phyloP scores from a whole-genome alignment of 1,140 invertebrate species.

The Achroia grisella region DNA sequence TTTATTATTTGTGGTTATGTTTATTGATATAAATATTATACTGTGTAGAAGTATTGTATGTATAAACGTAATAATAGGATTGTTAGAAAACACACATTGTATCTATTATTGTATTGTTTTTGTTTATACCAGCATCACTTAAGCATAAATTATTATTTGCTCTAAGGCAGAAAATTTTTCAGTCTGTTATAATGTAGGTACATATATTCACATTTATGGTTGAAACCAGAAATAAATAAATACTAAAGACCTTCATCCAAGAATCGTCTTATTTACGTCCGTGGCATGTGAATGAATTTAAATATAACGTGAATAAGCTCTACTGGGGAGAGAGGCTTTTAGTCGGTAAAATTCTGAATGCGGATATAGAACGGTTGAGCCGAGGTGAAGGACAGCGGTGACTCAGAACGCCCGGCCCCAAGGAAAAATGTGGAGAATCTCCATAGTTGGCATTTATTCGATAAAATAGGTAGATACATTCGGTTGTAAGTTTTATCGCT shows the following conservation, averaged over 20 bases:
- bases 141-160: too few relatives aligned
- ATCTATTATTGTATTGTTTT: too few relatives aligned
- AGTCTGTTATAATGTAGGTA: too few relatives aligned
- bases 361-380: conserved; percentile 30
- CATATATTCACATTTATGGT: too few relatives aligned
- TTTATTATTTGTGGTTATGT: too few relatives aligned
- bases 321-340: conserved; percentile 20
- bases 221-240: too few relatives aligned
- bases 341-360: conserved; percentile 30
- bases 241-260: conserved; percentile 1
- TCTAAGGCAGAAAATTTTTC: too few relatives aligned
- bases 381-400: conserved; percentile 50
- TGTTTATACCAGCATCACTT: too few relatives aligned
- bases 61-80: too few relatives aligned
- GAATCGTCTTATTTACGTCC: conserved; percentile 23
- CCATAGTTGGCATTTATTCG: neutral
- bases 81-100: too few relatives aligned
- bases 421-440: conserved; percentile 24
- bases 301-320: conserved; percentile 32
- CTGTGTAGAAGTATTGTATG: too few relatives aligned
- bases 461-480: neutral
- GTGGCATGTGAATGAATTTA: conserved; percentile 33
- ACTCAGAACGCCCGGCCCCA: conserved; percentile 30
- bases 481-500: neutral
- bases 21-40: too few relatives aligned